These are phyloP conservation scores for Strongylocentrotus purpuratus DNA, from an alignment of 35 echinoderm and acorn worm species.

Conservation along the genomic window DNA sequence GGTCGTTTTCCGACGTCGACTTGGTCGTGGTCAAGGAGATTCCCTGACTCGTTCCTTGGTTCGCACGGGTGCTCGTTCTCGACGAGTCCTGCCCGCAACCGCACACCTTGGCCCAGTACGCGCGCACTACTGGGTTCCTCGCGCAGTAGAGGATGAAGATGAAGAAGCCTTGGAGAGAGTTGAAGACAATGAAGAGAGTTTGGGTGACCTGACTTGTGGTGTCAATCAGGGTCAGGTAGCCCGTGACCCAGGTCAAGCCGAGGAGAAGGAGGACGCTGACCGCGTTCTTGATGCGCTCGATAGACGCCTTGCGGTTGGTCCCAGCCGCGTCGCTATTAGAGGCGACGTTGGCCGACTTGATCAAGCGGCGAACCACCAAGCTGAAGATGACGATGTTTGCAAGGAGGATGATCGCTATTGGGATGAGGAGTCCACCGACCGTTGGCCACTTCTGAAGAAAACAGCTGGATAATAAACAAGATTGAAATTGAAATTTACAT, in stretches of 20 bases:
- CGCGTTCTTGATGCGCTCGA: conserved; percentile 6
- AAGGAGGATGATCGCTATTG: conserved; percentile 40
- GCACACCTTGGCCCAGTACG: neutral
- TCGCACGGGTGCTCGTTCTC: neutral
- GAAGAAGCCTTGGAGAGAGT: conserved; percentile 30
- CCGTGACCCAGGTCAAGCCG: conserved; percentile 68
- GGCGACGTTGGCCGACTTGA: neutral
- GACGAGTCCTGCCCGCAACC: neutral
- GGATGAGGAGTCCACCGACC: conserved; percentile 40
- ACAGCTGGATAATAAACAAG: neutral
- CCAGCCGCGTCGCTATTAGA: neutral
- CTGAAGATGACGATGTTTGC: conserved; percentile 59
- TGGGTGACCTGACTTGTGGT: conserved; percentile 55
- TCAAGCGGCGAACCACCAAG: conserved; percentile 48
- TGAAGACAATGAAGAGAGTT: conserved; percentile 70
- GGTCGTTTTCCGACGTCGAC: too few relatives aligned
- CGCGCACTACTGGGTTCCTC: neutral
- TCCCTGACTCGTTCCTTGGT: neutral
- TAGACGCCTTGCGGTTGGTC: neutral
- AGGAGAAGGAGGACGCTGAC: conserved; percentile 53
- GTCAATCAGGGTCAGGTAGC: conserved; percentile 53
- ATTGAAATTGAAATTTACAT: neutral
- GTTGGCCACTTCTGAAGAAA: conserved; percentile 47
- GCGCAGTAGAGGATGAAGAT: conserved; percentile 44
- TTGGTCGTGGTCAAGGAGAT: neutral